Conservation (phyloP, 30 jellyfish, hydroid and myxozoan species). For the Mastigias papua region DNA sequence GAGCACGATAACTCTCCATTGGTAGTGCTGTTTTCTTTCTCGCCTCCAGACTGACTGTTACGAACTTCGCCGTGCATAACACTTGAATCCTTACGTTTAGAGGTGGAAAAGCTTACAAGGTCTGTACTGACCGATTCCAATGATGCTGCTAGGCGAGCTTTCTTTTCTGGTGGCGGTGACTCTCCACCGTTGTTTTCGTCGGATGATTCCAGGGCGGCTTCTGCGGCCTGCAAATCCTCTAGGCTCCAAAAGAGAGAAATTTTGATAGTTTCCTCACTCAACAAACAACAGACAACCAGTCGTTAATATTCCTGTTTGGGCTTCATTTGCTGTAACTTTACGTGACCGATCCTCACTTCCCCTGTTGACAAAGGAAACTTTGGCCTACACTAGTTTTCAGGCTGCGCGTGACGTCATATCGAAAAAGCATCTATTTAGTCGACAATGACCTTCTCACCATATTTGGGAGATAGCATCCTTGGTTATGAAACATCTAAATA, state of each 20-base stretch:
- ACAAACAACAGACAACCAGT: slow-evolving; percentile 9
- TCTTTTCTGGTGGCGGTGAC: slow-evolving; percentile 95
- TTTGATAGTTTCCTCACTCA: slow-evolving; percentile 19
- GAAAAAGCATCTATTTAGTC: background rate
- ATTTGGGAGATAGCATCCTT: background rate
- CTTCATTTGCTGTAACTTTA: slow-evolving; percentile 32
- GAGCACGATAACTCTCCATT: slow-evolving; percentile 79
- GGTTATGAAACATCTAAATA: background rate
- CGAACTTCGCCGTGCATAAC: slow-evolving; percentile 83
- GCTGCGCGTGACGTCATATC: slow-evolving; percentile 76
- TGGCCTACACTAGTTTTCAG: slow-evolving; percentile 30
- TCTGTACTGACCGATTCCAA: slow-evolving; percentile 40
- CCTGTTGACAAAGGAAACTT: slow-evolving; percentile 69
- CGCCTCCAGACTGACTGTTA: slow-evolving; percentile 68
- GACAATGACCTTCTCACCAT: background rate
- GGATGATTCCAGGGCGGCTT: slow-evolving; percentile 97
- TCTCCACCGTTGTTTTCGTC: slow-evolving; percentile 93
- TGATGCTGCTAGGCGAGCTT: slow-evolving; percentile 87
- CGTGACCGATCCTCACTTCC: slow-evolving; percentile 29
- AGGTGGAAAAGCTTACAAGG: slow-evolving; percentile 23
- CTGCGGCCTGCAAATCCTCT: slow-evolving; percentile 96
- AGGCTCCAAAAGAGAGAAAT: slow-evolving; percentile 92
- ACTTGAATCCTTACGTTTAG: slow-evolving; percentile 46
- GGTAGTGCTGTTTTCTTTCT: slow-evolving; percentile 55
- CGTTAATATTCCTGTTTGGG: background rate